phyloP scores from a whole-genome alignment of 2,888 invertebrate genomes.

The Embidobia sp. region DNA sequence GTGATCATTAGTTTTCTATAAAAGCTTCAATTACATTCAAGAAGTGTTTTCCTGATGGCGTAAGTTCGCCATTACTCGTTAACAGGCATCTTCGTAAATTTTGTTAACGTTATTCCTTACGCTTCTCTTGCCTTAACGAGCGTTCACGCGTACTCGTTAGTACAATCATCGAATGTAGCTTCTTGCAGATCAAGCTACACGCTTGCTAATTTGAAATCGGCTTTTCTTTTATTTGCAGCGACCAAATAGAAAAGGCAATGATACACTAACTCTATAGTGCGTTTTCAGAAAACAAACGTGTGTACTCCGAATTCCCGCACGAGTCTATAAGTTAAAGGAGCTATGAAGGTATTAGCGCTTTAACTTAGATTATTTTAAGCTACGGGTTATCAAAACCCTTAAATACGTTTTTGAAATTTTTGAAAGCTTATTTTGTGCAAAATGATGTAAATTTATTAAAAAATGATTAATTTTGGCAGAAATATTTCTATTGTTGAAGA shows the following conservation, averaged over 20 bases:
- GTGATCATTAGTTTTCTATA: conserved; percentile 43
- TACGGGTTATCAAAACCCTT: no score
- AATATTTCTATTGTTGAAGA: no score
- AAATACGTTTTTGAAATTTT: no score
- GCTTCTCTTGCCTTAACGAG: conserved; percentile 72
- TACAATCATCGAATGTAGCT: conserved; percentile 55
- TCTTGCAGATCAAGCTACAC: conserved; percentile 66
- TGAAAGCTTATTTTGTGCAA: no score
- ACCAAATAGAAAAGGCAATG: conserved; percentile 58
- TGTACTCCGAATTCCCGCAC: conserved; percentile 65
- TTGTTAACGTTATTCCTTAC: conserved; percentile 71
- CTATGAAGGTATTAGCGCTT: conserved; percentile 67
- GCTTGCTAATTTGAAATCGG: conserved; percentile 69
- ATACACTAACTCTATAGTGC: conserved; percentile 40
- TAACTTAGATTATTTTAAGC: no score
- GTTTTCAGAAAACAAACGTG: conserved; percentile 58
- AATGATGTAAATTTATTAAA: no score
- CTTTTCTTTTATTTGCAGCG: conserved; percentile 67
- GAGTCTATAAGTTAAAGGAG: conserved; percentile 33
- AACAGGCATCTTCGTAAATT: conserved; percentile 72
- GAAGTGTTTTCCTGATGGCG: conserved; percentile 63
- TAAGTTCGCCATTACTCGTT: conserved; percentile 69
- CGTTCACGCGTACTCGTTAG: conserved; percentile 71
- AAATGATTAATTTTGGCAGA: no score
- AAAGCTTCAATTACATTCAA: conserved; percentile 52